Conservation (phyloP, 2,113 vertebrate species). For the Erpornis zantholeuca region DNA sequence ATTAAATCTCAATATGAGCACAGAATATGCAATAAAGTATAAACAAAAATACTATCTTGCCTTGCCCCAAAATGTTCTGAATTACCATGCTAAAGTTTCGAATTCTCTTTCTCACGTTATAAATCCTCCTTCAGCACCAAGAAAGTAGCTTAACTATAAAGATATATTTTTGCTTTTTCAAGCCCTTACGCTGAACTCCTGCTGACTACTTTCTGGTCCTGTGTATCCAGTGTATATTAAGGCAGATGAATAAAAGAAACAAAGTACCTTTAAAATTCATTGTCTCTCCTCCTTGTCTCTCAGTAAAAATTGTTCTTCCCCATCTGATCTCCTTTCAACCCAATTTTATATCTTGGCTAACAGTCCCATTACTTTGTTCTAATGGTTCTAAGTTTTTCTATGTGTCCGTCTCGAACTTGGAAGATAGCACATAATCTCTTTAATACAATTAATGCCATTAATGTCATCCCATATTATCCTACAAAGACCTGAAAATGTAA, state of each 20-base stretch:
- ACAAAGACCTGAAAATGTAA: neutral
- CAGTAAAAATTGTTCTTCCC: neutral
- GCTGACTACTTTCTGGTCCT: neutral
- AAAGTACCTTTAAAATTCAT: neutral
- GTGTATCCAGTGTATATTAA: neutral
- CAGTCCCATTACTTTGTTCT: neutral
- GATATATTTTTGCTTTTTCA: neutral
- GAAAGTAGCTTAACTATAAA: neutral
- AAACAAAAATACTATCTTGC: neutral
- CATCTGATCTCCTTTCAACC: neutral
- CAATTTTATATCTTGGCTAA: neutral
- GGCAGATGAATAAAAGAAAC: neutral
- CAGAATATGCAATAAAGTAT: neutral
- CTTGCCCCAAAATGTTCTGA: neutral
- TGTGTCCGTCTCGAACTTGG: neutral
- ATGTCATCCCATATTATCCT: neutral
- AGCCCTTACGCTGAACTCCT: neutral
- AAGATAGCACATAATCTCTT: neutral
- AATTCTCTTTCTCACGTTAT: neutral
- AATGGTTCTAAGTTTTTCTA: neutral
- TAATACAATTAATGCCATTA: neutral
- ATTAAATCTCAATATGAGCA: neutral
- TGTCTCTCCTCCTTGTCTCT: neutral
- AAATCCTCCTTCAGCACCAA: neutral
- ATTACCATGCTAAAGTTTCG: neutral